A percentile compares a stretch with the other conserved stretches of the same genome.
These are phyloP conservation scores for Netelia inedita DNA, from an alignment of 2,888 invertebrate genomes.

Conservation along the genomic window DNA sequence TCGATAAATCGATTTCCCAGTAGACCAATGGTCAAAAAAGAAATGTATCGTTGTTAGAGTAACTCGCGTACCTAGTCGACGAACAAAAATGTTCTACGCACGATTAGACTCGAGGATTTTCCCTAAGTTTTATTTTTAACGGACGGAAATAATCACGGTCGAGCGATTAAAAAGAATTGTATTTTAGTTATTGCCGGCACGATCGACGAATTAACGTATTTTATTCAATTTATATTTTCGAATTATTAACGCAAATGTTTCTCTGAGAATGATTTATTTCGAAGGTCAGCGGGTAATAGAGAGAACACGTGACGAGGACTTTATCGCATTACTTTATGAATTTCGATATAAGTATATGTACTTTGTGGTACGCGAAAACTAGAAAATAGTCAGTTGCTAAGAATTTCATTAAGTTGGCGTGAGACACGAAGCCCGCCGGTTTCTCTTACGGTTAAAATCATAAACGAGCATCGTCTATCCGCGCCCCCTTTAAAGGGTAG, in stretches of 20 bases:
- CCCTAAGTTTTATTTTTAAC: too few species aligned
- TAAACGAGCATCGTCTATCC: slow-evolving; percentile 33
- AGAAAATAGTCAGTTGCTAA: slow-evolving; percentile 9
- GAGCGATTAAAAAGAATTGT: too few species aligned
- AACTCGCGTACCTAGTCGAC: too few species aligned
- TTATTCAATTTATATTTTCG: too few species aligned
- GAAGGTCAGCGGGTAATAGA: background rate
- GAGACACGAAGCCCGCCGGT: slow-evolving; percentile 41
- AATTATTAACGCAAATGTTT: background rate
- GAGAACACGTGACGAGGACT: background rate
- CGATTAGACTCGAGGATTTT: too few species aligned
- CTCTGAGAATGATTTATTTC: background rate
- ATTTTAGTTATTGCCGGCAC: too few species aligned
- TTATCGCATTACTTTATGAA: background rate
- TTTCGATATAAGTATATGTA: background rate
- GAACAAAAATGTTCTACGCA: too few species aligned
- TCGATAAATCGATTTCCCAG: slow-evolving; percentile 39
- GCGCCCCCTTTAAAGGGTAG: slow-evolving; percentile 1
- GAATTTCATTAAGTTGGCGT: slow-evolving; percentile 46
- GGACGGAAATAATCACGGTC: too few species aligned
- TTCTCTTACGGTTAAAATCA: background rate
- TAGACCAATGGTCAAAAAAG: background rate
- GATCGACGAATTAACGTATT: too few species aligned
- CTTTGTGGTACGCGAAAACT: background rate
- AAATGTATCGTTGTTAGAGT: background rate